phyloP scores from a whole-genome alignment of 2,113 vertebrate genomes.

The Kryptolebias marmoratus region DNA sequence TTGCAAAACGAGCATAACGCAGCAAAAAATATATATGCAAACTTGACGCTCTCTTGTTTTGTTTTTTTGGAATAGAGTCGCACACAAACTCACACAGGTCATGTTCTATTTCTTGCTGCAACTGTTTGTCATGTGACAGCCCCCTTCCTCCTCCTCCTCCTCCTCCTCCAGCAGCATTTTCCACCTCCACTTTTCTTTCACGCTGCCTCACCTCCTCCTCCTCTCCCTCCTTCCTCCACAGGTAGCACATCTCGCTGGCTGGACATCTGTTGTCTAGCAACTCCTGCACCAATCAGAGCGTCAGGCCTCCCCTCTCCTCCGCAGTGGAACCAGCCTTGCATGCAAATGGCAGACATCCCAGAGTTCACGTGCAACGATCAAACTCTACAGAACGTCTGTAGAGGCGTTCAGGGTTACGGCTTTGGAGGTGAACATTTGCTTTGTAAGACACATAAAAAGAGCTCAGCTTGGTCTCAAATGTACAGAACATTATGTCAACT shows the following conservation, averaged over 20 bases:
- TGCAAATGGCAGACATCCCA: slow-evolving; percentile 74
- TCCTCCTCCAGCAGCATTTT: slow-evolving; percentile 24
- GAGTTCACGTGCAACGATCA: slow-evolving; percentile 62
- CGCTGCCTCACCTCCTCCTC: slow-evolving; percentile 14
- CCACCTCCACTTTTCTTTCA: slow-evolving; percentile 47
- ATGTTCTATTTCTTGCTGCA: background rate
- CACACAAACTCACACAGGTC: background rate
- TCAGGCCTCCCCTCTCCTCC: slow-evolving; percentile 74
- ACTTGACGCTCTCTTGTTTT: background rate
- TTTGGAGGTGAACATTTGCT: background rate
- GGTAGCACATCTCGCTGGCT: slow-evolving; percentile 77
- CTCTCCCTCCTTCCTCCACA: slow-evolving; percentile 71
- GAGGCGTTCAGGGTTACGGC: too few relatives aligned
- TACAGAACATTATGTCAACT: too few relatives aligned
- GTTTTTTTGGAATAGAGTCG: background rate
- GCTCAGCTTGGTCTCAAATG: background rate
- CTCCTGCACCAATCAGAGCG: slow-evolving; percentile 80
- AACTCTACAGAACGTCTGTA: slow-evolving; percentile 45
- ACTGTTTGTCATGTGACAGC: background rate
- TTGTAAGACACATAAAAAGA: background rate
- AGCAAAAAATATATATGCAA: background rate
- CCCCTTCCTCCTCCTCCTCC: slow-evolving; percentile 11
- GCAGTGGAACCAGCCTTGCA: slow-evolving; percentile 83
- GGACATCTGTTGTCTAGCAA: slow-evolving; percentile 86
- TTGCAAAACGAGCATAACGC: background rate